Evolutionary conservation across 2,797 vertebrate genomes (phyloP).

Genomic region (Corythornis leucogaster): DNA sequence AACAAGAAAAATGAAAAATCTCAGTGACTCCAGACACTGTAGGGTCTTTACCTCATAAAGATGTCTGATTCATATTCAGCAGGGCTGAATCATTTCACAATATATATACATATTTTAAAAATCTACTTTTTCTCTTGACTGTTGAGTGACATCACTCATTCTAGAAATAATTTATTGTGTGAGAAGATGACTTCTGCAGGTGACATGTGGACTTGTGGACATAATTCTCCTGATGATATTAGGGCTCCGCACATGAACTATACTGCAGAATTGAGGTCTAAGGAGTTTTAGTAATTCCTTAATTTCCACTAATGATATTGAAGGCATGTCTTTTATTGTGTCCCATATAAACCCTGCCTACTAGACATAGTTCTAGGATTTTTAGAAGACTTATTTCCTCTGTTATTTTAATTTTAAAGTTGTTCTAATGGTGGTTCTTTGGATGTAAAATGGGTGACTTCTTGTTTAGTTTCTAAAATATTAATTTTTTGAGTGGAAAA

Average conservation of each 20-base stretch:
- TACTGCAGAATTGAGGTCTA: background rate
- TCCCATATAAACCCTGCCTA: background rate
- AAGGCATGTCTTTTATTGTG: background rate
- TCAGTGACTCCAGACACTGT: slow-evolving; percentile 39
- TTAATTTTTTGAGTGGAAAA: background rate
- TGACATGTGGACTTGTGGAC: fast-evolving
- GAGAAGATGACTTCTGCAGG: background rate
- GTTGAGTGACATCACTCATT: background rate
- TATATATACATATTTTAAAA: background rate
- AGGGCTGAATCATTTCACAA: slow-evolving; percentile 37
- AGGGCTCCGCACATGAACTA: background rate
- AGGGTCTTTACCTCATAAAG: slow-evolving; percentile 60
- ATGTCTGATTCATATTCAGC: slow-evolving; percentile 53
- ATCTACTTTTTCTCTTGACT: background rate
- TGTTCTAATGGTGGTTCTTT: background rate
- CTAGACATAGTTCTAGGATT: background rate
- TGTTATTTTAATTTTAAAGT: background rate
- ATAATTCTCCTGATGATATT: background rate
- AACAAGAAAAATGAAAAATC: slow-evolving; percentile 54
- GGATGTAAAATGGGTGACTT: background rate
- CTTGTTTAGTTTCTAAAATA: background rate
- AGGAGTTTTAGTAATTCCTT: background rate
- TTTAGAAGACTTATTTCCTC: background rate
- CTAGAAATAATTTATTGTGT: background rate
- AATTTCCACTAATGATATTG: background rate